Base-by-base conservation (phyloP, 2,113 vertebrate species). In the Eubucco bourcierii region DNA sequence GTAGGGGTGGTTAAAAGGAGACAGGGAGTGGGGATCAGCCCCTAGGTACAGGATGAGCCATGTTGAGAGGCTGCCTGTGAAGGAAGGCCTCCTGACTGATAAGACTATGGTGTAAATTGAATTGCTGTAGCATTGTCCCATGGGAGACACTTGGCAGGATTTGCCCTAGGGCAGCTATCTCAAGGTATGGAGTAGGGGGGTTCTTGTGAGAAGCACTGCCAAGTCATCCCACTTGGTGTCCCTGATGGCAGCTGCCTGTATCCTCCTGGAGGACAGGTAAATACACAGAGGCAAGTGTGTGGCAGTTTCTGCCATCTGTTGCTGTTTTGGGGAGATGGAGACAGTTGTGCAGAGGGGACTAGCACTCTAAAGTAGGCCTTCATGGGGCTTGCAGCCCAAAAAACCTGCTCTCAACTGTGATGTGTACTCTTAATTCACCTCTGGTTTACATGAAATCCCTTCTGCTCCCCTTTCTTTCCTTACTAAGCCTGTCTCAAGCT, bases 171-270 rank as follows among this genome's bases (percentile, higher is more conserved):
- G 76, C 50, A 70, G 52, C 4, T 79, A 2, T 34, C 59, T 47
- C 20, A 3, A 27, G 56, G 39, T 14, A 80, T 17, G 52, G n/a
- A 87, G 71, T 25, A n/a, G 71, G 72, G 59, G 59, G 79, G 81
- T 94, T 76, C 64, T 50, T 33, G 15, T 0, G 2, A 80, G 59
- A 39, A 50, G 15, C 27, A 14, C 50, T 65, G 44, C 59, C 58
- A 9, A 21, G 17, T 71, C 31, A 14, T 27, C 41, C 33, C 18
- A 0, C 50, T 50, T 15, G 47, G 7, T 59, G 53, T 12, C 65
- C 27, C 34, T 28, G 39, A 5, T 31, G 12, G 53, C 18, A 52
- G 80, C 33, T 12, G 7, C 0, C 1, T 3, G 1, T 37, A 34
- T 76, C 3, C 73, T 88, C 64, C 28, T 2, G 0, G 65, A 19